These are phyloP conservation scores for Sminthurinus signatus DNA, from an alignment of 1,140 invertebrate genomes.

Conservation along the genomic window DNA sequence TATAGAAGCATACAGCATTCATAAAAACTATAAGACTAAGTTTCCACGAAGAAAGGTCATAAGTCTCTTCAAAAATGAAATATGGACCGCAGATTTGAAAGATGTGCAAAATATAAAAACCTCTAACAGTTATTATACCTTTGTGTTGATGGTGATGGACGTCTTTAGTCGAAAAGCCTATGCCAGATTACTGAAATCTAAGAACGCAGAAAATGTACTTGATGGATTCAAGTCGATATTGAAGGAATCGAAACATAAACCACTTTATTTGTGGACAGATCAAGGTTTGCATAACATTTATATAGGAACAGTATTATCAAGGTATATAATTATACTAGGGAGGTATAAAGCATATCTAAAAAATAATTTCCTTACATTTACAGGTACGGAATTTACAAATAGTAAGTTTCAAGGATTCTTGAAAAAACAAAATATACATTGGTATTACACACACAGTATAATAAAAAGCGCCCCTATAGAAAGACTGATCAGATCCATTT, in stretches of 20 bases:
- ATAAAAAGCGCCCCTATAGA: not conserved
- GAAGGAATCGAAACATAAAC: not conserved
- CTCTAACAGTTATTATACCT: not conserved
- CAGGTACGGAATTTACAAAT: not conserved
- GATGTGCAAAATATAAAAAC: not conserved
- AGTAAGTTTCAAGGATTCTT: not conserved
- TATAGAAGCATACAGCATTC: not conserved
- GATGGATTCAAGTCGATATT: constrained; percentile 1
- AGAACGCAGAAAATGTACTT: not conserved
- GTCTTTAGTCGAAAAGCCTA: not conserved
- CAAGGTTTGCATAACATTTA: no score
- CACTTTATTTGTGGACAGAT: not conserved
- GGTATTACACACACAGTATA: not conserved
- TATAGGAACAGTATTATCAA: no score
- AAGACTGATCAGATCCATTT: not conserved
- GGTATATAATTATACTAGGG: no score
- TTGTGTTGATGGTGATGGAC: not conserved
- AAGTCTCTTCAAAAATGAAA: not conserved
- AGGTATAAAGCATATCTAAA: no score
- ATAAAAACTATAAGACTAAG: not conserved
- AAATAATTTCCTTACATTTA: no score
- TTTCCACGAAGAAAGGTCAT: not conserved
- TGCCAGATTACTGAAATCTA: not conserved
- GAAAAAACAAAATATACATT: not conserved
- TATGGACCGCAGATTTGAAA: constrained; percentile 3